Evolutionary conservation across 2,113 vertebrate species (phyloP).

Genomic region (Chloropsis cyanopogon): DNA sequence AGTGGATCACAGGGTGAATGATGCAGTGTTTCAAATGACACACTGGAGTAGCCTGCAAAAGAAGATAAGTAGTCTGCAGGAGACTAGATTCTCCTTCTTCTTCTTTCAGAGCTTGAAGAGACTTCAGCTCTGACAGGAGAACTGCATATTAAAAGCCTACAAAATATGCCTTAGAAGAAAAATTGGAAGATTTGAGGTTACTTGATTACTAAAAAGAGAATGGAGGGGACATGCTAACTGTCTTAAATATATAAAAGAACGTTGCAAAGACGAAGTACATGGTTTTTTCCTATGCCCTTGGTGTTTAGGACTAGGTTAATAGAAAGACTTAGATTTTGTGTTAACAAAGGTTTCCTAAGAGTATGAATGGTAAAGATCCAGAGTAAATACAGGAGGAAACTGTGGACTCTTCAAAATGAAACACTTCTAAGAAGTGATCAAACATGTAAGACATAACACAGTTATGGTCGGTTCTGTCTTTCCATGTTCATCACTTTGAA

Average conservation of each 20-base stretch:
- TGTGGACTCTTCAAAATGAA: not conserved
- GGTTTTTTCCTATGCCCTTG: not conserved
- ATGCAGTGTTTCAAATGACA: not conserved
- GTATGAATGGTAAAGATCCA: not conserved
- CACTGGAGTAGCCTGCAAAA: not conserved
- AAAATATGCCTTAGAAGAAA: not conserved
- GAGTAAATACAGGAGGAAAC: not conserved
- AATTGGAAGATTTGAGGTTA: not conserved
- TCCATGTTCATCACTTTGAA: not conserved
- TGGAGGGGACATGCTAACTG: not conserved
- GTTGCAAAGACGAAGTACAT: not conserved
- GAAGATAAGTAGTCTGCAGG: not conserved
- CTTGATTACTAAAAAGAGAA: not conserved
- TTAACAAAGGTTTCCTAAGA: not conserved
- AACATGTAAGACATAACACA: fast-evolving
- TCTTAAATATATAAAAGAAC: not conserved
- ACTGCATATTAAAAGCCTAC: not conserved
- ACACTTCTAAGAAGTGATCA: not conserved
- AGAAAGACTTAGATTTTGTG: not conserved
- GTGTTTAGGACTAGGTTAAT: not conserved
- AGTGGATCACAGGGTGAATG: not conserved
- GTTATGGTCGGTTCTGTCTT: not conserved
- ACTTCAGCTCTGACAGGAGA: not conserved
- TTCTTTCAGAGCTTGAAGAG: not conserved
- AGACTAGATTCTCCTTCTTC: not conserved